A percentile compares a stretch with the other conserved stretches of the same genome.
These are phyloP conservation scores for Oncorhynchus nerka DNA, from an alignment of 2,113 vertebrate species.

Conservation along the genomic window DNA sequence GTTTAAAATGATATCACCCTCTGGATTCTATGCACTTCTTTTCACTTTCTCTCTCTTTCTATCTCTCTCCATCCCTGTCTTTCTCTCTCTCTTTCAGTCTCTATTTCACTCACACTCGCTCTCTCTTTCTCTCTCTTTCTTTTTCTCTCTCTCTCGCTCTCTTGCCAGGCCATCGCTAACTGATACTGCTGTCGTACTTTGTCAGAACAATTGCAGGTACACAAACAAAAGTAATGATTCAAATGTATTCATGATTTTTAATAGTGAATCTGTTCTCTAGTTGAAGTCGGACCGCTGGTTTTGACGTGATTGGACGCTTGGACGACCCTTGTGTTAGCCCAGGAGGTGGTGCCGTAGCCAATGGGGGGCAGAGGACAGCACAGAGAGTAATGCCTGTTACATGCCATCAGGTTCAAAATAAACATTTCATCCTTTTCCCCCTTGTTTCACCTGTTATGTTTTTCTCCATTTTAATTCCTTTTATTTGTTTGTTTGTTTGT, in stretches of 20 bases:
- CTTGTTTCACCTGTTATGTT: constrained; percentile 63
- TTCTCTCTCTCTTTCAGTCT: no score
- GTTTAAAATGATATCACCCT: neutral
- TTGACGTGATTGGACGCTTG: neutral
- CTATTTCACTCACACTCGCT: neutral
- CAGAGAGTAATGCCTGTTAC: constrained; percentile 61
- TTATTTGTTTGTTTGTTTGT: constrained; percentile 61
- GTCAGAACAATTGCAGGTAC: neutral
- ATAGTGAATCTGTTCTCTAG: neutral
- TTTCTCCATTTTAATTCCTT: constrained; percentile 69
- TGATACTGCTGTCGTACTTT: neutral
- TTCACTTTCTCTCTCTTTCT: neutral
- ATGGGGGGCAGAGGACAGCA: constrained; percentile 75
- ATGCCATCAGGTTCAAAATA: constrained; percentile 53
- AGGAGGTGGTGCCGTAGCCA: constrained; percentile 64
- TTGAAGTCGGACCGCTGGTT: neutral
- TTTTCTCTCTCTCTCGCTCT: no score
- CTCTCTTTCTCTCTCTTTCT: no score
- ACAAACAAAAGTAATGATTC: neutral
- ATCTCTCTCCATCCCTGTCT: no score
- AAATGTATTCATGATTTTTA: neutral
- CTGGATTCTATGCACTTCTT: neutral
- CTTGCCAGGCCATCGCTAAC: neutral
- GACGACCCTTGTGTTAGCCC: constrained; percentile 26
- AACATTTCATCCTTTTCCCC: constrained; percentile 24